phyloP scores from a whole-genome alignment of 1,140 invertebrate genomes.

The Drosophila simulans region DNA sequence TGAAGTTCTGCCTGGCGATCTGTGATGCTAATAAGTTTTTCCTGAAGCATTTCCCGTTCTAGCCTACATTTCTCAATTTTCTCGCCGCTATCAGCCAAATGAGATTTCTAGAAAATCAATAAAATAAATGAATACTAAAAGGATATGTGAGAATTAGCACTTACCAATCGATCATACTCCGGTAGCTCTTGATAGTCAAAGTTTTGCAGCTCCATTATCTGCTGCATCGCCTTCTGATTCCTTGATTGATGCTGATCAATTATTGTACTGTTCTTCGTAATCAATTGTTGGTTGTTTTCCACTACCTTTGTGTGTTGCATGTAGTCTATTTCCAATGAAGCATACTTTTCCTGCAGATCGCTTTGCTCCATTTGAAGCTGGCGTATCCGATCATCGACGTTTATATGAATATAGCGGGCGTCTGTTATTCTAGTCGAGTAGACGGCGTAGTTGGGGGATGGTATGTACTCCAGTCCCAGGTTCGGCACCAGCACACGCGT shows the following conservation, averaged over 20 bases:
- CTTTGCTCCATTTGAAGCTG: conserved; percentile 56
- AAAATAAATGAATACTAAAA: neutral
- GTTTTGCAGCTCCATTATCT: conserved; percentile 71
- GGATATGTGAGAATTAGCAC: neutral
- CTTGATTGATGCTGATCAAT: conserved; percentile 42
- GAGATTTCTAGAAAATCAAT: conserved; percentile 35
- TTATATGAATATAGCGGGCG: conserved; percentile 87
- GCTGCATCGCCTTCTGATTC: conserved; percentile 43
- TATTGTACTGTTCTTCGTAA: conserved; percentile 25
- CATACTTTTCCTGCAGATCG: conserved; percentile 26
- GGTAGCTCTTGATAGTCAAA: conserved; percentile 58
- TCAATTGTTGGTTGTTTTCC: conserved; percentile 25
- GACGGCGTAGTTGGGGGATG: conserved; percentile 88
- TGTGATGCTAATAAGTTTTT: conserved; percentile 31
- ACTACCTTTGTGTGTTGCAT: conserved; percentile 1
- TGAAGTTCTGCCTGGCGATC: conserved; percentile 17
- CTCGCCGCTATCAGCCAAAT: conserved; percentile 32
- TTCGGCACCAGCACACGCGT: conserved; percentile 87
- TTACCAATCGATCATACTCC: conserved; percentile 49
- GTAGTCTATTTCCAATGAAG: conserved; percentile 25
- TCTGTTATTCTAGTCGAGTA: conserved; percentile 86
- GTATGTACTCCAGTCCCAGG: conserved; percentile 84
- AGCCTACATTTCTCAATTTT: conserved; percentile 48
- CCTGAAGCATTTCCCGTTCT: conserved; percentile 31
- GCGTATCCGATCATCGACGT: conserved; percentile 86